Conservation (phyloP, 2,797 vertebrate genomes). For the Centropyge bicolor region DNA sequence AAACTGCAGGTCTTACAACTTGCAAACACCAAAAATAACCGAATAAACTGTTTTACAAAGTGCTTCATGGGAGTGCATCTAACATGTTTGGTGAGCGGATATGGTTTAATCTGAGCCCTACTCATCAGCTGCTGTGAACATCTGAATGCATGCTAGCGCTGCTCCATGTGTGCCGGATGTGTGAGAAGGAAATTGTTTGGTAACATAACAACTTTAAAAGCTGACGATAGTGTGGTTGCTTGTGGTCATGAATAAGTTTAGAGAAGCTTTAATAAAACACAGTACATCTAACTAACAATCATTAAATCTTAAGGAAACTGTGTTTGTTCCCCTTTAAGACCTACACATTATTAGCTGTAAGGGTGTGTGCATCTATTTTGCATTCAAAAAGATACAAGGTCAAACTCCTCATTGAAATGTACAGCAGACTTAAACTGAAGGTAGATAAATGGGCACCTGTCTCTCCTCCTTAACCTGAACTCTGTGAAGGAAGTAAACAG, state of each 20-base stretch:
- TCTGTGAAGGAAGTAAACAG: constrained; percentile 6
- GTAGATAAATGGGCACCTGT: constrained; percentile 43
- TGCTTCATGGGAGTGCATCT: not conserved
- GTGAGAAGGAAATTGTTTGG: not conserved
- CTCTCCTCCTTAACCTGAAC: constrained; percentile 35
- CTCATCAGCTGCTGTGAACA: not conserved
- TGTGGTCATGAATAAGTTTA: not conserved
- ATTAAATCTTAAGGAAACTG: not conserved
- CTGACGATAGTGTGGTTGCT: not conserved
- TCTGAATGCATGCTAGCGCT: not conserved
- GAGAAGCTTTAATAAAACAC: not conserved
- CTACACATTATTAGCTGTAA: constrained; percentile 50
- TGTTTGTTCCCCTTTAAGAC: constrained; percentile 39
- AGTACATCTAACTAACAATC: not conserved
- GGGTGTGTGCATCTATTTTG: constrained; percentile 42
- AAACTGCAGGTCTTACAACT: not conserved
- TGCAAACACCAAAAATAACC: not conserved
- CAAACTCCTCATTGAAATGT: constrained; percentile 58
- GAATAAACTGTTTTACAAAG: not conserved
- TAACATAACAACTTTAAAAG: not conserved
- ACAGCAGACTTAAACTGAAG: constrained; percentile 45
- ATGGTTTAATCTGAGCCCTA: not conserved
- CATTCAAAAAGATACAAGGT: constrained; percentile 66
- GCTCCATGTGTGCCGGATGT: not conserved
- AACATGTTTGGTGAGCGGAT: not conserved